These are phyloP conservation scores for Hemicordylus capensis DNA, from an alignment of 2,113 vertebrate genomes.

Conservation along the genomic window DNA sequence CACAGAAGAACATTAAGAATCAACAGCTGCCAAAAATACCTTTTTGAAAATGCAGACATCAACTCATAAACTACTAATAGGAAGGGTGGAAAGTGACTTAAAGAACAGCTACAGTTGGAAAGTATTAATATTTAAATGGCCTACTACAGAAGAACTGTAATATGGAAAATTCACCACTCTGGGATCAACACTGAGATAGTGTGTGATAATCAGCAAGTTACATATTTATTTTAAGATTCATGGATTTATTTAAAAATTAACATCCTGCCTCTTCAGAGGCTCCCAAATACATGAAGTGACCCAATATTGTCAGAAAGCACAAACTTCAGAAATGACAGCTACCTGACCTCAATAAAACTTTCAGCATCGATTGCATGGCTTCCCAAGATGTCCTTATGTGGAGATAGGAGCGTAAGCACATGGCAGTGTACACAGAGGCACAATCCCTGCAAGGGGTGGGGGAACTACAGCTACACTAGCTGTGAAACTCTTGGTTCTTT, in stretches of 20 bases:
- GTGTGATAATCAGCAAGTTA: not conserved
- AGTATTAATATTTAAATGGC: not conserved
- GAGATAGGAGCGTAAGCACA: not conserved
- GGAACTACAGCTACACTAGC: not conserved
- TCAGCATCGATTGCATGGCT: not conserved
- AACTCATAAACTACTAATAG: not conserved
- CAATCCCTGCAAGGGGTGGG: no score
- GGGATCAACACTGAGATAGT: not conserved
- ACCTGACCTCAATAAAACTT: not conserved
- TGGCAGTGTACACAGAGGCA: not conserved
- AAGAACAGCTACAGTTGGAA: not conserved
- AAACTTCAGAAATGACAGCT: not conserved
- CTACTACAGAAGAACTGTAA: not conserved
- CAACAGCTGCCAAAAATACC: conserved; percentile 33
- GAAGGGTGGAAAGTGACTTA: not conserved
- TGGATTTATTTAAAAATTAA: not conserved
- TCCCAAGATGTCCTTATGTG: not conserved
- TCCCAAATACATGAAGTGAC: not conserved
- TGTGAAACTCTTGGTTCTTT: not conserved
- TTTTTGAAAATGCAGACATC: not conserved
- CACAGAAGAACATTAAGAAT: not conserved
- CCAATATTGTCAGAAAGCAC: not conserved
- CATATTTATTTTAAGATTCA: no score
- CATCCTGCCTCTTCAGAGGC: not conserved
- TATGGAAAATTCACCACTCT: not conserved